Conservation (phyloP, 2,888 invertebrate species). For the Uropetala carovei region DNA sequence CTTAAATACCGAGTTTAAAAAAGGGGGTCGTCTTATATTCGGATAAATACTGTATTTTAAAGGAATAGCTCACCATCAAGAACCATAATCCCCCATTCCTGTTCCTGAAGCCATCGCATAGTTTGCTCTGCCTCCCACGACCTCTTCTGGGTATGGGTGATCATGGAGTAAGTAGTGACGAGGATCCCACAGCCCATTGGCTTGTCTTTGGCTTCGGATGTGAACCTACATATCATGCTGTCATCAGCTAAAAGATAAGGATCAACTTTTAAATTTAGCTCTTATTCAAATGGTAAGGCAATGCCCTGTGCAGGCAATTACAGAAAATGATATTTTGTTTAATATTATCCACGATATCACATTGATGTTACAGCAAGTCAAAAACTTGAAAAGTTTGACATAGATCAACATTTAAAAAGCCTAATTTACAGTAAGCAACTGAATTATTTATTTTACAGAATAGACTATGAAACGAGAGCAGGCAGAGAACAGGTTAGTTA, state of each 20-base stretch:
- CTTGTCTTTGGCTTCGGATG: slow-evolving; percentile 98
- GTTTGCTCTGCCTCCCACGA: slow-evolving; percentile 99
- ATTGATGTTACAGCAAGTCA: no score
- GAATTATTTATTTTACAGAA: neutral
- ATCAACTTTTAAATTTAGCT: neutral
- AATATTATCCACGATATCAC: no score
- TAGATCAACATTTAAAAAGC: no score
- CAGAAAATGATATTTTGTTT: no score
- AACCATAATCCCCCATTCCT: slow-evolving; percentile 99
- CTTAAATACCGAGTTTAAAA: no score
- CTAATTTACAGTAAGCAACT: neutral
- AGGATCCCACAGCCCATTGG: slow-evolving; percentile 96
- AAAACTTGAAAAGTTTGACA: no score
- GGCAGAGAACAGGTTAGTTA: no score
- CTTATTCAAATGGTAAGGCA: neutral
- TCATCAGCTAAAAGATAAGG: slow-evolving; percentile 87
- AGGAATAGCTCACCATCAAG: slow-evolving; percentile 81
- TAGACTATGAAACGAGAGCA: neutral
- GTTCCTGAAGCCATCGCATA: slow-evolving; percentile 99
- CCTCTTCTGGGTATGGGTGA: slow-evolving; percentile 97
- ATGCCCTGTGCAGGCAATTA: no score
- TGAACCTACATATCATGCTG: slow-evolving; percentile 98
- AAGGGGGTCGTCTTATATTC: no score
- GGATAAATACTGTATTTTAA: no score
- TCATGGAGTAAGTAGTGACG: slow-evolving; percentile 99